Base-by-base conservation (phyloP, 2,888 invertebrate species). In the Glaucopsyche alexis region DNA sequence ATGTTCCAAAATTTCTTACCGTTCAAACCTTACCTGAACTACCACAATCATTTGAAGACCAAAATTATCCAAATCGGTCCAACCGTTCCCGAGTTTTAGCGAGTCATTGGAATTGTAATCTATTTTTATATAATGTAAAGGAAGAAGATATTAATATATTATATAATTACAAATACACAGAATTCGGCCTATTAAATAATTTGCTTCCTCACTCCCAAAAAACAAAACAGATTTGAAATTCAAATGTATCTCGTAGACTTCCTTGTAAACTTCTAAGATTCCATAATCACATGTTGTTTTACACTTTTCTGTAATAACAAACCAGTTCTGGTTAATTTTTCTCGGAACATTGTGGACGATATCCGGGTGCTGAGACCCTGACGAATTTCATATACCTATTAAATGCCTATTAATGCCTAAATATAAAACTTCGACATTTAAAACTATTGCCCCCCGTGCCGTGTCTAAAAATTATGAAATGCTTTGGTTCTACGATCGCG, bases 281-380 rank as follows among this genome's bases (percentile, higher is more conserved):
- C 7, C 14, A 29, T 38, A 6, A 38, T 47, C 47, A 47, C 8
- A 42, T 38, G 29, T 60, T 55, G 60, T 60, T 60, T 14, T 60
- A 38, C 29, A 60, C 29, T 60, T 60, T 38, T 60, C 29, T 60
- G 60, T 60, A 55, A 16, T 19, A 60, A 29, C 11, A 60, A 60
- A 60, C 60, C 11, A 6, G 60, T 60, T 60, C 29, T 60, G 13
- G 60, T 60, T 38, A 6, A 60, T 60, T 60, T 60, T 60, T 11
- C 29, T 60, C 60, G 60, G 19, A 7, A 29, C 38, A 60, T 60
- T 60, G 29, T 38, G 60, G 55, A 11, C 19, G 19, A 19, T 60
- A 60, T 60, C 60, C 60, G 60, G 29, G 60, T 60, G 29, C 6
- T 38, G 38, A 60, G 60, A 38, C 60, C 60, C 29, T 60, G 60